Evolutionary conservation across 2,888 invertebrate species (phyloP), one percentile per base, ranked within the genome.

Genomic region (Trissolcus brochymenae): DNA sequence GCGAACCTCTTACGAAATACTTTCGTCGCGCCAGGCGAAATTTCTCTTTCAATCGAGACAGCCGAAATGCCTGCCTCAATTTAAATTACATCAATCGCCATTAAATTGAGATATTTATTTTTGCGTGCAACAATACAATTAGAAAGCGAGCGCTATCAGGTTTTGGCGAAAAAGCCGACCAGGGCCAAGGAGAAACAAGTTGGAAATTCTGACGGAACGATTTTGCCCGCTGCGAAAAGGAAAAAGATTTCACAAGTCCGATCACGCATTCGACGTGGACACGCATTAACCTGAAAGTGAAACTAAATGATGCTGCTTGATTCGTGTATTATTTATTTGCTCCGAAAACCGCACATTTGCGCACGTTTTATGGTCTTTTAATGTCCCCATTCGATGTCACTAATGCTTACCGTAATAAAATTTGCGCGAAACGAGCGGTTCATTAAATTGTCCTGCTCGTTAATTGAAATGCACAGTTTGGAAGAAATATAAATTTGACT

Each of bases 271-370:
- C 46, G 67, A 66, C 50, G 71, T 68, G 72, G 77, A 65, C 73
- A 65, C 73, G 77, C 72, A 68, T 77, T 64, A 77, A 68, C 73
- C 77, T 68, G 73, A 77, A 77, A 77, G 77, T 77, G 73, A 77
- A 77, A 77, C 68, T 77, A 72, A 57, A 57, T 17, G 51, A 17
- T 51, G 29, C 55, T 41, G 55, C 21, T 13, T 54, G 64, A 66
- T 66, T 70, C 60, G 54, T 43, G 14, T 51, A 72, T 68, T 50
- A 73, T 73, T 73, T 59, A 57, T 76, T 72, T 50, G 51, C 21
- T 55, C 21, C 35, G 13, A 59, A 35, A 35, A 35, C 11, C 9
- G 11, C 35, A 2, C 35, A 35, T 35, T 7, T 35, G 7, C 35
- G 35, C 11, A 9, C 9, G 35, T 35, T 35, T 35, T 35, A 35